Evolutionary conservation across 2,888 invertebrate species (phyloP).

Genomic region (Tanaodytes sp.): DNA sequence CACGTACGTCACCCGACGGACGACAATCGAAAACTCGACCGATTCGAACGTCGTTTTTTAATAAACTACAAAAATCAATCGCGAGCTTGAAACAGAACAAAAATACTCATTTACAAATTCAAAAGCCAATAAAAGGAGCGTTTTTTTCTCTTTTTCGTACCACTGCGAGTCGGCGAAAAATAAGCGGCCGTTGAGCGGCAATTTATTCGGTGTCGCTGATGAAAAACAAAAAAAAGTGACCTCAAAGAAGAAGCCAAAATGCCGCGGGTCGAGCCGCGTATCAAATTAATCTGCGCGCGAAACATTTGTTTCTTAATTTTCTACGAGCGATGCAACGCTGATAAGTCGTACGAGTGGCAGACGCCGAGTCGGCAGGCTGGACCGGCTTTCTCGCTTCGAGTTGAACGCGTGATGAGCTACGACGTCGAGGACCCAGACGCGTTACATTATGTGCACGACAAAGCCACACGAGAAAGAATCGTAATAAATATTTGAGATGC

Average conservation of each 20-base stretch:
- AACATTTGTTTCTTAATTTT: conserved; percentile 59
- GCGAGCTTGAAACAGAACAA: too few species aligned
- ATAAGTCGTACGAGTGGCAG: conserved; percentile 56
- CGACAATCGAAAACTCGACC: too few species aligned
- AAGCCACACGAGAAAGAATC: conserved; percentile 18
- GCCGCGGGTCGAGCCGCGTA: conserved; percentile 52
- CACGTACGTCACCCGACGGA: too few species aligned
- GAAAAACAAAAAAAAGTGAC: conserved; percentile 54
- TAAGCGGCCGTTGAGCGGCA: conserved; percentile 35
- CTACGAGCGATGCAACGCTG: conserved; percentile 61
- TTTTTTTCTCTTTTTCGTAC: too few species aligned
- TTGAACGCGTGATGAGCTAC: conserved; percentile 42
- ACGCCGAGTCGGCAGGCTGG: conserved; percentile 46
- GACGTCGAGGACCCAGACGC: conserved; percentile 26
- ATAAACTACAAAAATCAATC: too few species aligned
- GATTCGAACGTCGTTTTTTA: too few species aligned
- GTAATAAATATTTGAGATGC: conserved; percentile 46
- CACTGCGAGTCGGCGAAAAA: too few species aligned
- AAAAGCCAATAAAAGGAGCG: too few species aligned
- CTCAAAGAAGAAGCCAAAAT: conserved; percentile 51
- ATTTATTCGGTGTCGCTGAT: conserved; percentile 59
- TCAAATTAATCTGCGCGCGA: conserved; percentile 57
- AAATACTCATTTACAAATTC: too few species aligned
- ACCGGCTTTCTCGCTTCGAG: conserved; percentile 35
- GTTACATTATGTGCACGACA: conserved; percentile 41